A percentile compares a stretch with the other conserved stretches of the same genome.
Conservation (phyloP, 2,113 vertebrate genomes). For the Oenanthe oenanthe region DNA sequence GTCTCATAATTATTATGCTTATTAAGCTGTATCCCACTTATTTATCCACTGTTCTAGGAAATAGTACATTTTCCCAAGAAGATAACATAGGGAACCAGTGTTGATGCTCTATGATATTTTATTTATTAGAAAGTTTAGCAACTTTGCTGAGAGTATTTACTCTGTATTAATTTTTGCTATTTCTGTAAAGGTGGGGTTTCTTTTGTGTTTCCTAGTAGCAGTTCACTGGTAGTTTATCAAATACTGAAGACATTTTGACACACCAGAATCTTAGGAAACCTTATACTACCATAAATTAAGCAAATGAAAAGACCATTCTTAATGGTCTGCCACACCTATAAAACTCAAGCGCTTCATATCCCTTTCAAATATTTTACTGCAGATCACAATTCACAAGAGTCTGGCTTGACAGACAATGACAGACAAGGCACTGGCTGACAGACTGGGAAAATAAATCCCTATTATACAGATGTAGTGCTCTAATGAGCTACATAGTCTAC, state of each 20-base stretch:
- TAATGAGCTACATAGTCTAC: conserved; percentile 41
- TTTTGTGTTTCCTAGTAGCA: not conserved
- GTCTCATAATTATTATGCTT: not conserved
- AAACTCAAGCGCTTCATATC: not conserved
- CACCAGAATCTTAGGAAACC: not conserved
- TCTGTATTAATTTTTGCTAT: not conserved
- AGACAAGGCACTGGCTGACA: not conserved
- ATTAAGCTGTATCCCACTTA: not conserved
- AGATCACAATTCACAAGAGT: not conserved
- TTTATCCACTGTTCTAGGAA: not conserved
- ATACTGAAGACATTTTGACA: not conserved
- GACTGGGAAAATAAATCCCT: not conserved
- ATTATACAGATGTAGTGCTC: not conserved
- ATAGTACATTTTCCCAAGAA: not conserved
- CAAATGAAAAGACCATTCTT: not conserved
- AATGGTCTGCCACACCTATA: not conserved
- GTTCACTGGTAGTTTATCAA: not conserved
- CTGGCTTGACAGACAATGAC: not conserved
- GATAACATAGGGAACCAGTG: not conserved
- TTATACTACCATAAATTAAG: not conserved
- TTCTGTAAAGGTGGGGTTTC: not conserved
- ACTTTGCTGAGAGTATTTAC: not conserved
- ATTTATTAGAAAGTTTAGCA: not conserved
- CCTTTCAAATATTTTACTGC: not conserved
- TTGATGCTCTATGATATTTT: not conserved